Conservation (phyloP, 2,113 vertebrate species). For the Daubentonia madagascariensis region DNA sequence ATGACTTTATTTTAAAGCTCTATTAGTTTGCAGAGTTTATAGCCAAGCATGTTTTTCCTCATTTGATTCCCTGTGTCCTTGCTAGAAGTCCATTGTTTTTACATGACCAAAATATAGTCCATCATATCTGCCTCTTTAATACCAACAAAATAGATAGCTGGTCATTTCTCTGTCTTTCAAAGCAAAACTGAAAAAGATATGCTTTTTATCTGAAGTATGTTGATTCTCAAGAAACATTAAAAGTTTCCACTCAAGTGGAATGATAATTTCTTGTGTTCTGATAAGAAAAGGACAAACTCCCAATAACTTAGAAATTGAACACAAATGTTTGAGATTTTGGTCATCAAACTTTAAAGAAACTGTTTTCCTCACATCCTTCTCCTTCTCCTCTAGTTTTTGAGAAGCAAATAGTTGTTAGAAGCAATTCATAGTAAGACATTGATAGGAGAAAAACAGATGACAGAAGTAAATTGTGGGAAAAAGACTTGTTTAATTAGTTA, state of each 20-base stretch:
- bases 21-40: background rate
- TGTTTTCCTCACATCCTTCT: background rate
- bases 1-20: conserved; percentile 1
- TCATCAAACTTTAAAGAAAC: background rate
- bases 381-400: background rate
- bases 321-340: background rate
- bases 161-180: background rate
- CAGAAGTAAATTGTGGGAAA: background rate
- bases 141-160: background rate
- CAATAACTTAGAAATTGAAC: background rate
- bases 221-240: background rate
- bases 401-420: background rate
- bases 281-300: background rate
- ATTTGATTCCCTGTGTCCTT: background rate
- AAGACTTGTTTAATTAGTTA: background rate
- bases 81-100: background rate
- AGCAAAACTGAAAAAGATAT: background rate
- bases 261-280: background rate
- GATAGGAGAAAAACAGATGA: background rate
- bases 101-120: background rate
- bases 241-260: background rate
- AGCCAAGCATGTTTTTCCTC: background rate
- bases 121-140: background rate
- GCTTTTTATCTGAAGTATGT: background rate
- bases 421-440: background rate